These are phyloP conservation scores for Semnornis frantzii DNA, from an alignment of 2,113 vertebrate genomes.

Conservation along the genomic window DNA sequence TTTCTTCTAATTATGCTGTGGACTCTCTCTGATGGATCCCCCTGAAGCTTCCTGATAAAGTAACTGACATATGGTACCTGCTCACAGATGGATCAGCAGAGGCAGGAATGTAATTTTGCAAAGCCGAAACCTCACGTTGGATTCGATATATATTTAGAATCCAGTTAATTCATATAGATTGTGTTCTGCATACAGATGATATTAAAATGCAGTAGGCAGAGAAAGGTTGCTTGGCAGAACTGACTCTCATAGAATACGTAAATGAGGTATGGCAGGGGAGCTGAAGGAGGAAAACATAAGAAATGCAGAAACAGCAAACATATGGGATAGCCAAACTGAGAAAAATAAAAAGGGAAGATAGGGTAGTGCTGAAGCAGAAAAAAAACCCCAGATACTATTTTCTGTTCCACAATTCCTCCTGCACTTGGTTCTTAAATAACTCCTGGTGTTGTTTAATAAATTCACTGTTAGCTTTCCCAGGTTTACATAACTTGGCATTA, in stretches of 20 bases:
- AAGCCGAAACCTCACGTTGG: conserved; percentile 40
- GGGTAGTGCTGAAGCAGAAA: background rate
- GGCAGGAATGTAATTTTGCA: conserved; percentile 51
- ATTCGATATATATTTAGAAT: conserved; percentile 61
- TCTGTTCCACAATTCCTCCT: background rate
- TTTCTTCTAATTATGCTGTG: conserved; percentile 59
- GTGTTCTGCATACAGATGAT: conserved; percentile 37
- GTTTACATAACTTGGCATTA: conserved; percentile 20
- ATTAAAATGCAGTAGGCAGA: conserved; percentile 18
- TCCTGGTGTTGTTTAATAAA: conserved; percentile 5
- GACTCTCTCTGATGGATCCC: conserved; percentile 62
- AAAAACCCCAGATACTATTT: background rate
- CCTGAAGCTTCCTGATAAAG: conserved; percentile 69
- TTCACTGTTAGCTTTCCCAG: background rate
- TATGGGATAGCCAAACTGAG: background rate
- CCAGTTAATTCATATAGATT: conserved; percentile 41
- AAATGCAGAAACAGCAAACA: conserved; percentile 23
- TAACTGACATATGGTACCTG: conserved; percentile 67
- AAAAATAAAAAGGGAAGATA: background rate
- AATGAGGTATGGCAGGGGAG: background rate
- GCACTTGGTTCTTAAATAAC: conserved; percentile 30
- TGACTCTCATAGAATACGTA: background rate
- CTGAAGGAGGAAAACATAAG: conserved; percentile 1
- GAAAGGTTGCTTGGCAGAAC: conserved; percentile 2
- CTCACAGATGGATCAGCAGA: conserved; percentile 53